These are phyloP conservation scores for Solea senegalensis DNA, from an alignment of 2,113 vertebrate species.

Conservation along the genomic window DNA sequence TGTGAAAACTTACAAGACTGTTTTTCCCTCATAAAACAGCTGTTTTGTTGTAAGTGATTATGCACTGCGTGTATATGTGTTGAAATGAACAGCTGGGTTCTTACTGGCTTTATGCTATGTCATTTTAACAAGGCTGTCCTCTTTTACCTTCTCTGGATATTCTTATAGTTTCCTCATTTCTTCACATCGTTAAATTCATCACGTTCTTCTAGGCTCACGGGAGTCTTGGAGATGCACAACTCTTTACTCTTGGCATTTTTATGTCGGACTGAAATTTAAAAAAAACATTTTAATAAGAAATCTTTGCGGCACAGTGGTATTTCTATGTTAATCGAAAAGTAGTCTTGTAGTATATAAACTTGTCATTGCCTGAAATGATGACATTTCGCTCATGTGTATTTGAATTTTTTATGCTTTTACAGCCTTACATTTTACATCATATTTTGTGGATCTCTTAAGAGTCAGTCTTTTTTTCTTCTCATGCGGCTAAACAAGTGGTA, in stretches of 20 bases:
- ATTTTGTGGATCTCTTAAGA: slow-evolving; percentile 1
- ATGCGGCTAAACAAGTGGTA: neutral
- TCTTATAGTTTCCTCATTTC: too few relatives aligned
- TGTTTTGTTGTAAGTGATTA: slow-evolving; percentile 4
- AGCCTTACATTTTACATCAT: slow-evolving; percentile 16
- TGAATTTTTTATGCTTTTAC: slow-evolving; percentile 7
- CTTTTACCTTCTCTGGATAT: neutral
- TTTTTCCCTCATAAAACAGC: slow-evolving; percentile 15
- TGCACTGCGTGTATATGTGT: neutral
- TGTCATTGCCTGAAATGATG: slow-evolving; percentile 1
- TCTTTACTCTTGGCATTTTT: too few relatives aligned
- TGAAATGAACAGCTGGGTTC: neutral
- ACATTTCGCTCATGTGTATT: neutral
- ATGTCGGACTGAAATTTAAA: too few relatives aligned
- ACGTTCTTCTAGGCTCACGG: too few relatives aligned
- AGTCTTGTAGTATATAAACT: neutral
- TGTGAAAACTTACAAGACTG: neutral
- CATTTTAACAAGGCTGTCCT: neutral
- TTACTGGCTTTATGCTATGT: neutral
- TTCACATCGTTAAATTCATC: too few relatives aligned
- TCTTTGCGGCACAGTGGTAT: neutral
- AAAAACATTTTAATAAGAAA: too few relatives aligned
- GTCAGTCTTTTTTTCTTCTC: slow-evolving; percentile 2
- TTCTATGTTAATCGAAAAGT: slow-evolving; percentile 1
- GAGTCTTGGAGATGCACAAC: too few relatives aligned